phyloP scores from a whole-genome alignment of 2,797 vertebrate species.

The Macrochelys suwanniensis region DNA sequence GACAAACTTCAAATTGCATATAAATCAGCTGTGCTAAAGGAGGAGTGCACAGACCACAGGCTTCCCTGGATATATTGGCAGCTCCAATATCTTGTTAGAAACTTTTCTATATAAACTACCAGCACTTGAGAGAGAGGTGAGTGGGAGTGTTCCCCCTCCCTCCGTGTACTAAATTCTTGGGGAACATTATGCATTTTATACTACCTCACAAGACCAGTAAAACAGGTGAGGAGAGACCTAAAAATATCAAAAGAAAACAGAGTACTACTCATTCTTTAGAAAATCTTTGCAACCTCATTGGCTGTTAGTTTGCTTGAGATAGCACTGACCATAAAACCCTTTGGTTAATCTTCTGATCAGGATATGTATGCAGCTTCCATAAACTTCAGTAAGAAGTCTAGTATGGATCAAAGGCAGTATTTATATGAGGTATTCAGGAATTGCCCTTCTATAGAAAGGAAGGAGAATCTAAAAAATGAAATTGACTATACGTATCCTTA shows the following conservation, averaged over 20 bases:
- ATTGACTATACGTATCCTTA: background rate
- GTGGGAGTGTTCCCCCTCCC: background rate
- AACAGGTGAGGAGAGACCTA: background rate
- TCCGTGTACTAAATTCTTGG: background rate
- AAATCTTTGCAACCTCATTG: background rate
- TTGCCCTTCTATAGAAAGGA: background rate
- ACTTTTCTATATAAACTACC: background rate
- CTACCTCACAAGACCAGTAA: background rate
- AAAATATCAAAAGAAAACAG: background rate
- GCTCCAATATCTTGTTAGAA: background rate
- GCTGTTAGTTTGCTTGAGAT: background rate
- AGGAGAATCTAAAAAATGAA: background rate
- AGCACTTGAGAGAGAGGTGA: background rate
- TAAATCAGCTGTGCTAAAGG: background rate
- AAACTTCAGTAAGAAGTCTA: background rate
- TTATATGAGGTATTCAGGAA: no score
- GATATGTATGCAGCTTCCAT: background rate
- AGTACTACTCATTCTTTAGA: background rate
- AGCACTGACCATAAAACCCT: background rate
- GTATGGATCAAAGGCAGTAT: no score
- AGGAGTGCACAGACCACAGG: background rate
- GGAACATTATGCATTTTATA: background rate
- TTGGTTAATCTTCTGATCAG: background rate
- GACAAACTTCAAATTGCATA: background rate
- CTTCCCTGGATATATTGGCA: background rate